These are phyloP conservation scores for Apodemia zela DNA, from an alignment of 2,888 invertebrate genomes.

Conservation along the genomic window DNA sequence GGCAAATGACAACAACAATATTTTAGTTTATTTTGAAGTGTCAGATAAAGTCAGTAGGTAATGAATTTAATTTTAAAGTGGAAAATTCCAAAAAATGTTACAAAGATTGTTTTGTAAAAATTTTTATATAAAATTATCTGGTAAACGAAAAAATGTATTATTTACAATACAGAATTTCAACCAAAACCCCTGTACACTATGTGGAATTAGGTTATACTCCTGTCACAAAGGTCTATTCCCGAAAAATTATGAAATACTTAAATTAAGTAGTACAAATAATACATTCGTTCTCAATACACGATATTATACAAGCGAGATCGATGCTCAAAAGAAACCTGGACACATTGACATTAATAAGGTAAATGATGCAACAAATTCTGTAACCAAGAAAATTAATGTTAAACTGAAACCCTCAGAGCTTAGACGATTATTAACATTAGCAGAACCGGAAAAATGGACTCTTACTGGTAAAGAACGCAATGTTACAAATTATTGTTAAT, in stretches of 20 bases:
- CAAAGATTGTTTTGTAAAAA: slow-evolving; percentile 51
- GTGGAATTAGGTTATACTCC: slow-evolving; percentile 63
- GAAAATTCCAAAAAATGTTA: slow-evolving; percentile 38
- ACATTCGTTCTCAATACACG: slow-evolving; percentile 50
- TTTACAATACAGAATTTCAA: slow-evolving; percentile 43
- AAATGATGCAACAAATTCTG: slow-evolving; percentile 45
- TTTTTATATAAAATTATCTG: slow-evolving; percentile 57
- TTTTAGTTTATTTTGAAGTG: slow-evolving; percentile 25
- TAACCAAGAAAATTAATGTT: slow-evolving; percentile 55
- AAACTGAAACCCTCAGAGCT: slow-evolving; percentile 78
- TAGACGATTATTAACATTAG: slow-evolving; percentile 77
- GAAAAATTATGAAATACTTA: slow-evolving; percentile 57
- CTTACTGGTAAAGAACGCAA: slow-evolving; percentile 63
- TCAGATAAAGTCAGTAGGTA: slow-evolving; percentile 27
- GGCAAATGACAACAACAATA: neutral
- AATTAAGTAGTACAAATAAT: slow-evolving; percentile 45
- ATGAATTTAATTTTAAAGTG: slow-evolving; percentile 38
- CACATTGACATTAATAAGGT: slow-evolving; percentile 46
- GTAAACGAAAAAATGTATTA: slow-evolving; percentile 50
- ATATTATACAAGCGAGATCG: slow-evolving; percentile 61
- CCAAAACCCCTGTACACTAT: slow-evolving; percentile 54
- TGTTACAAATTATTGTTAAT: slow-evolving; percentile 10
- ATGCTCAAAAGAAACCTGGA: slow-evolving; percentile 56
- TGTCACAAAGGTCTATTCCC: slow-evolving; percentile 51
- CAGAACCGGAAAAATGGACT: slow-evolving; percentile 83